A percentile compares a stretch with the other conserved stretches of the same genome.
phyloP scores from a whole-genome alignment of 2,113 vertebrate genomes.

The Macquaria australasica region DNA sequence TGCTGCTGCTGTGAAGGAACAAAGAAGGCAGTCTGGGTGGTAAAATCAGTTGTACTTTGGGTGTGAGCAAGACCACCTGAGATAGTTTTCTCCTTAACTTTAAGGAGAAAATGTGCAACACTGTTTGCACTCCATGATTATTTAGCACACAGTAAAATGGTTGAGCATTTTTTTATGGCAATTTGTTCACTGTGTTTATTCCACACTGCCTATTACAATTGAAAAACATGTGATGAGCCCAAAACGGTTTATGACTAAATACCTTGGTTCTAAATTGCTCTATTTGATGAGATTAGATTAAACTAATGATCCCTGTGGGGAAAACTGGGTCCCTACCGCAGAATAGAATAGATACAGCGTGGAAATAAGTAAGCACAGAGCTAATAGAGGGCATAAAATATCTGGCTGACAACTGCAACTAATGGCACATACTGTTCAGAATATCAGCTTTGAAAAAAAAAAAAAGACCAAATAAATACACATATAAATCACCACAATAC shows the following conservation, averaged over 20 bases:
- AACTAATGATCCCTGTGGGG: constrained; percentile 70
- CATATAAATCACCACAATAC: no score
- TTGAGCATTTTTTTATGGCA: neutral
- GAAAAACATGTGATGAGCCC: constrained; percentile 58
- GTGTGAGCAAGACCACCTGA: constrained; percentile 42
- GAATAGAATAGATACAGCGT: constrained; percentile 44
- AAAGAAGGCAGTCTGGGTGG: constrained; percentile 56
- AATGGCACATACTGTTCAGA: neutral
- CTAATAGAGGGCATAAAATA: constrained; percentile 58
- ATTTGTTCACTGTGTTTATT: constrained; percentile 45
- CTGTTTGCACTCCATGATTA: constrained; percentile 15
- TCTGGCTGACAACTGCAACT: constrained; percentile 29
- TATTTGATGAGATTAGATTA: constrained; percentile 73
- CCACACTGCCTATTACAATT: constrained; percentile 32
- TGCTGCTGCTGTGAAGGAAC: constrained; percentile 48
- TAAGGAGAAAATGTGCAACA: neutral
- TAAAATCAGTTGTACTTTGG: constrained; percentile 61
- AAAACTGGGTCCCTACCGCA: constrained; percentile 52
- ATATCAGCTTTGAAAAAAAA: neutral
- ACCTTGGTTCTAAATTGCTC: constrained; percentile 60
- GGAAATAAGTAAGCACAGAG: constrained; percentile 46
- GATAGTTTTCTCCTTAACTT: neutral
- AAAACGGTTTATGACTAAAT: constrained; percentile 61
- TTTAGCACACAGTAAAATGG: constrained; percentile 26
- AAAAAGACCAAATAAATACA: no score